A percentile compares a stretch with the other conserved stretches of the same genome.
Evolutionary conservation across 2,797 vertebrate species (phyloP).

Genomic region (Etheostoma nigrum): DNA sequence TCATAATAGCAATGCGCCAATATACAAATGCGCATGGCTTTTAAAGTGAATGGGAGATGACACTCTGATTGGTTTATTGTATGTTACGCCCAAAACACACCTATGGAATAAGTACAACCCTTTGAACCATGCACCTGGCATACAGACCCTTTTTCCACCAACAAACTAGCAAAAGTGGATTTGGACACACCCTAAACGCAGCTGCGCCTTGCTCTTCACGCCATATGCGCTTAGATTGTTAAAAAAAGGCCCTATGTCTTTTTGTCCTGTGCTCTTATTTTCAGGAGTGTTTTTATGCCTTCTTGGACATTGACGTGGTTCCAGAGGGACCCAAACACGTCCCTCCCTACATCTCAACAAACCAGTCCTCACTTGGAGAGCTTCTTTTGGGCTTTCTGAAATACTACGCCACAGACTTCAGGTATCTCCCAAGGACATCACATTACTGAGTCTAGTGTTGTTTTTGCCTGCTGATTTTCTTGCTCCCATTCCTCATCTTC

Average conservation of each 20-base stretch:
- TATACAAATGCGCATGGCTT: too few species aligned
- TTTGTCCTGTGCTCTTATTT: conserved; percentile 44
- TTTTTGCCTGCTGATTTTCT: conserved; percentile 41
- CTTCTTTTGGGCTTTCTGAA: conserved; percentile 94
- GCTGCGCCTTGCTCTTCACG: too few species aligned
- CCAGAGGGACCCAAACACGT: conserved; percentile 87
- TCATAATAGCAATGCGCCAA: too few species aligned
- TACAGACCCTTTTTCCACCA: too few species aligned
- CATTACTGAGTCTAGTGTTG: conserved; percentile 26
- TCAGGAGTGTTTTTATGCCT: conserved; percentile 89
- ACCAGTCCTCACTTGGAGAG: conserved; percentile 91
- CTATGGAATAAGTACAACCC: too few species aligned
- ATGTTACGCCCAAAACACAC: too few species aligned
- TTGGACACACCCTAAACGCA: too few species aligned
- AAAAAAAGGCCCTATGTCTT: neutral
- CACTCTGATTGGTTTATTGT: too few species aligned
- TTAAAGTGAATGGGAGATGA: too few species aligned
- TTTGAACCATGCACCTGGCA: too few species aligned
- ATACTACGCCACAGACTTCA: conserved; percentile 95
- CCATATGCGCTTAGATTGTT: too few species aligned
- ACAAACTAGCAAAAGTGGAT: too few species aligned
- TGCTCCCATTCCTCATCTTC: conserved; percentile 35
- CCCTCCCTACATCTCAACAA: conserved; percentile 90
- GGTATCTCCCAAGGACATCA: conserved; percentile 82
- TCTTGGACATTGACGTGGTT: conserved; percentile 90